phyloP scores from a whole-genome alignment of 2,888 invertebrate species.

The Diadromus collaris region DNA sequence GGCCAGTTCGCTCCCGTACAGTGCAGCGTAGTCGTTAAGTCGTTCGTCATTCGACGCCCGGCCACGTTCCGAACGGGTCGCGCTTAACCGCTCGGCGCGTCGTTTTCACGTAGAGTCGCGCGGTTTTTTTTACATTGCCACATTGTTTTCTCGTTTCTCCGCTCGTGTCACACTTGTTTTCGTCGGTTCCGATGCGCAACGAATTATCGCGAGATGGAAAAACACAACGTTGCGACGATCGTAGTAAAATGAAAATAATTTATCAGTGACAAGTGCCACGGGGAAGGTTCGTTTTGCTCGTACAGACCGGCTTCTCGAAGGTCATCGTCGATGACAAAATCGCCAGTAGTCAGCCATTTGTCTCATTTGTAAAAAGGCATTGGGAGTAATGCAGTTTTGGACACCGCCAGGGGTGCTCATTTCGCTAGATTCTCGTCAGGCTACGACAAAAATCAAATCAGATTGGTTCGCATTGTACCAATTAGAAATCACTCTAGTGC shows the following conservation, averaged over 20 bases:
- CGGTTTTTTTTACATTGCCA: neutral
- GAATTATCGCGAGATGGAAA: neutral
- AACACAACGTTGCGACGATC: neutral
- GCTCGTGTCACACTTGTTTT: neutral
- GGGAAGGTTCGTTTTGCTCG: constrained; percentile 2
- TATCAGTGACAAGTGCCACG: constrained; percentile 26
- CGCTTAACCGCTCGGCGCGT: constrained; percentile 19
- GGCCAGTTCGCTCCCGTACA: constrained; percentile 46
- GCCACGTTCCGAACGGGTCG: constrained; percentile 38
- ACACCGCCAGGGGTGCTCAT: neutral
- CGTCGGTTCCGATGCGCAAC: neutral
- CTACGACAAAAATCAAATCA: neutral
- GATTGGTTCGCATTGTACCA: neutral
- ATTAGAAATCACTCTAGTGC: neutral
- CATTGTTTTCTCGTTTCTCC: neutral
- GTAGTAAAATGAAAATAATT: neutral
- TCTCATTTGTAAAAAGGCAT: neutral
- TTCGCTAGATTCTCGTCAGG: neutral
- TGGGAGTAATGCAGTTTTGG: neutral
- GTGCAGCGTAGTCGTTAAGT: constrained; percentile 37
- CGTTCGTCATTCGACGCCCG: constrained; percentile 45
- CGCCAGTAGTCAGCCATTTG: neutral
- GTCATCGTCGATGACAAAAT: constrained; percentile 15
- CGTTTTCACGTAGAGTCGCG: constrained; percentile 19
- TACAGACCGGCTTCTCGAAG: neutral